These are phyloP conservation scores for Pegea sp. DNA, from an alignment of 23 tunicate species.

Conservation along the genomic window DNA sequence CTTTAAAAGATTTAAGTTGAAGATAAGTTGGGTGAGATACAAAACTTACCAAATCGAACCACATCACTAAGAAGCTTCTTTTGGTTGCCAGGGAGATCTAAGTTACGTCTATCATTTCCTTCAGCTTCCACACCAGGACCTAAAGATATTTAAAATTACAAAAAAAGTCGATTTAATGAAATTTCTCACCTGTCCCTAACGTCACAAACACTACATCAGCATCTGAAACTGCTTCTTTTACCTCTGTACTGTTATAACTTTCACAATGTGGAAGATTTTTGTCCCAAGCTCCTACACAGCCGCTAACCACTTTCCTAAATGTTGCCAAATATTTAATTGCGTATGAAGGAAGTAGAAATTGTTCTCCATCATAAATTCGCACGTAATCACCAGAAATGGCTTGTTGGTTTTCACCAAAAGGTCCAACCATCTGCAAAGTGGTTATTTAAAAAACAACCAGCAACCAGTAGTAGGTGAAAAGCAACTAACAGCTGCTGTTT, in stretches of 20 bases:
- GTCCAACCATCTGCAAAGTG: constrained; percentile 81
- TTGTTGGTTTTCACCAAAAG: constrained; percentile 44
- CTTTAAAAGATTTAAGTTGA: constrained; percentile 9
- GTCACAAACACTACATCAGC: constrained; percentile 33
- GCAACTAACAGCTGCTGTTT: too few species aligned
- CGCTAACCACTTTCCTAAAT: constrained; percentile 8
- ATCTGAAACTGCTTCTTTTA: constrained; percentile 23
- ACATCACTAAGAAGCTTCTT: constrained; percentile 23
- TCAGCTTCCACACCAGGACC: constrained; percentile 58
- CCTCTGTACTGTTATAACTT: constrained; percentile 3
- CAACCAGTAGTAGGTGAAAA: too few species aligned
- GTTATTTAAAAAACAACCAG: too few species aligned
- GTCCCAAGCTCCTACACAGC: constrained; percentile 55
- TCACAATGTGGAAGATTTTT: constrained; percentile 25
- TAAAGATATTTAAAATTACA: constrained; percentile 1
- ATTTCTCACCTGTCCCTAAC: constrained; percentile 46
- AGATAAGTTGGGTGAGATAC: constrained; percentile 1
- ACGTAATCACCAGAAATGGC: constrained; percentile 70
- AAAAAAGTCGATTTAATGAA: background rate
- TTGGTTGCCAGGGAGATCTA: constrained; percentile 37
- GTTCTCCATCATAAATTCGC: constrained; percentile 8
- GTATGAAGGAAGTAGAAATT: constrained; percentile 19
- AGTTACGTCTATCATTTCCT: constrained; percentile 19
- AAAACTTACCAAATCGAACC: constrained; percentile 25
- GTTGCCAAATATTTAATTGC: constrained; percentile 3